These are phyloP conservation scores for Todiramphus saurophagus DNA, from an alignment of 2,113 vertebrate species.

Conservation along the genomic window DNA sequence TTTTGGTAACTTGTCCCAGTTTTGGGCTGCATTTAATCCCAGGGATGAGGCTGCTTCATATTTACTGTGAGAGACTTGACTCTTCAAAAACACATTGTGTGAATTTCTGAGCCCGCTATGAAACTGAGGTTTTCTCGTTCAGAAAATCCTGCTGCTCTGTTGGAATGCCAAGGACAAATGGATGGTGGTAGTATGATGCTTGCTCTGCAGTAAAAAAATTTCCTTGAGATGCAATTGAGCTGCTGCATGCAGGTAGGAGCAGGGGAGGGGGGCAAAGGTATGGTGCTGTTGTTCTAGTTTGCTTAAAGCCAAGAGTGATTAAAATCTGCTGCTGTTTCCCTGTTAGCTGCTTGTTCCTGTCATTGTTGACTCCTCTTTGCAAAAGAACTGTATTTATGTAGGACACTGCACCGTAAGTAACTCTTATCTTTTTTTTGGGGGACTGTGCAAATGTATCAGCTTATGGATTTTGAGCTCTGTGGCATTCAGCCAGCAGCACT, in stretches of 20 bases:
- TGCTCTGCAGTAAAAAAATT: neutral
- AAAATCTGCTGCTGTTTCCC: neutral
- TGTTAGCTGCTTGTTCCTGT: slow-evolving; percentile 27
- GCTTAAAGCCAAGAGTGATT: neutral
- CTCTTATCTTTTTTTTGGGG: neutral
- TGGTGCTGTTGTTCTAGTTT: neutral
- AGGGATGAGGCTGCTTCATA: neutral
- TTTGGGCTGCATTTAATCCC: neutral
- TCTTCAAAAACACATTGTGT: neutral
- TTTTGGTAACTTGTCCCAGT: neutral
- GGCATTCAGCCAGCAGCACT: neutral
- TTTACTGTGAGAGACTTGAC: neutral
- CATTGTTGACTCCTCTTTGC: neutral
- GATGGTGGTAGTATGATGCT: fast-evolving
- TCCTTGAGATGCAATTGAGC: neutral
- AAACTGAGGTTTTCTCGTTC: neutral
- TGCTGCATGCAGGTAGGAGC: neutral
- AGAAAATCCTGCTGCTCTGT: neutral
- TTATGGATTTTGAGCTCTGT: neutral
- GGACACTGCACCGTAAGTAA: slow-evolving; percentile 1
- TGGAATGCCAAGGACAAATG: neutral
- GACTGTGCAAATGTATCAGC: neutral
- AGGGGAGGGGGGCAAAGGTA: neutral
- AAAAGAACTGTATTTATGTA: neutral
- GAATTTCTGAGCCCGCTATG: neutral